Base-by-base conservation (phyloP, 2,888 invertebrate species). In the Chrysina gloriosa region DNA sequence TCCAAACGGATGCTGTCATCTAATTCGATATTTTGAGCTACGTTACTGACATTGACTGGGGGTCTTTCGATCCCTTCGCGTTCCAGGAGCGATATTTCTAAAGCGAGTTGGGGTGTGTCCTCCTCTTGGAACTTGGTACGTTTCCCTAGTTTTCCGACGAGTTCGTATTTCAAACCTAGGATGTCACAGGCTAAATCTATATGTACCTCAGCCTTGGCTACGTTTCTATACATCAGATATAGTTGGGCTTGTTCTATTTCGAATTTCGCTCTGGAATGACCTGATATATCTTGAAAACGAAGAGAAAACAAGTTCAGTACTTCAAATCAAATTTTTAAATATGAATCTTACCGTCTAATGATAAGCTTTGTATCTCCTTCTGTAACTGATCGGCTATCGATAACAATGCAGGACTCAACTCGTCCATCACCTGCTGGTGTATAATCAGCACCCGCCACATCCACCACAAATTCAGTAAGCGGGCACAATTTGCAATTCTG, bases 1-100 rank as follows among this genome's bases (percentile, higher is more conserved):
- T 96, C 92, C 39, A 97, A 84, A 63, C 96, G 87, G 1, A 95
- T 90, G 75, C 98, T 97, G 83, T 98, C 97, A 71, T 95, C 89
- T 23, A 97, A 82, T 48, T 88, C 85, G 2, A 96, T 79, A 71
- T 94, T 88, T 71, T 87, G 85, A 0, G 92, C 90, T 68, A 92
- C 78, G 1, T 85, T 84, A 56, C 88, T 86, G 54, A 87, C 86
- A 7, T 84, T 80, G 39, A 84, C 84, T 2, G 84, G 83, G 5
- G 86, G 83, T 0, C 82, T 80, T 11, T 82, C 82, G 19, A 85
- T 77, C 66, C 81, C 82, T 1, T 81, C 76, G 47, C 81, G 80
- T 68, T 83, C 81, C 36, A 84, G 84, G 4, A 87, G 71, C 58
- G 85, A 83, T 54, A 94, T 88, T 74, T 89, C 87, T 0, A 97